These are phyloP conservation scores for Machimus rusticus DNA, from an alignment of 2,888 invertebrate genomes.

Conservation along the genomic window DNA sequence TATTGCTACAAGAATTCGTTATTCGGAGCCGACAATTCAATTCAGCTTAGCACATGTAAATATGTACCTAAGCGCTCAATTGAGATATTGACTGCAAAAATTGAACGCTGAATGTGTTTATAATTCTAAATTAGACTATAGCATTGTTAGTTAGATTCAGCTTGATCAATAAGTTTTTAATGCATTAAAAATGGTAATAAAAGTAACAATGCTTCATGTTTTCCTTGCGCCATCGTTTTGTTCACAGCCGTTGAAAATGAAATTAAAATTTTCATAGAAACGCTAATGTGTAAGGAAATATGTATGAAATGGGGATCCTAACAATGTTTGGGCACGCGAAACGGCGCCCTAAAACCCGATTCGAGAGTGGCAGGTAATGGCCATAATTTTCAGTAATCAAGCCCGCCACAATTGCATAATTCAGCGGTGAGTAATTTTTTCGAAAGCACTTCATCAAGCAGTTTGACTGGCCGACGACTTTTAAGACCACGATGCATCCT, in stretches of 20 bases:
- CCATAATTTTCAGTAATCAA: constrained; percentile 18
- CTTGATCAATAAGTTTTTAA: neutral
- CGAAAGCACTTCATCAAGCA: neutral
- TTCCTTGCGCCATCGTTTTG: neutral
- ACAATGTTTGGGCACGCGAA: neutral
- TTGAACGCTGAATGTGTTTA: too few species aligned
- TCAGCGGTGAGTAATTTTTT: neutral
- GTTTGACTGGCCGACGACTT: neutral
- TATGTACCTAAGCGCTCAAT: too few species aligned
- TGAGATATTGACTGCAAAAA: too few species aligned
- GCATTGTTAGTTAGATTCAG: neutral
- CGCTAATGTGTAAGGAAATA: neutral
- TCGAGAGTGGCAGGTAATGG: neutral
- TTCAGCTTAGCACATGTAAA: too few species aligned
- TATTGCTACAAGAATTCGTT: too few species aligned
- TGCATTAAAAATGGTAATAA: neutral
- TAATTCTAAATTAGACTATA: too few species aligned
- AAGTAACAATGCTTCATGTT: neutral
- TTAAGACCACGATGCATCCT: neutral
- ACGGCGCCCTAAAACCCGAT: neutral
- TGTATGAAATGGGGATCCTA: neutral
- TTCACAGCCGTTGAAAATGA: neutral
- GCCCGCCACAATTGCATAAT: neutral
- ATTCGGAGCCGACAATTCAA: too few species aligned
- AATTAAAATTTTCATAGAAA: neutral